Evolutionary conservation across 1,140 invertebrate genomes (phyloP).

Genomic region (Zophobas atratus): DNA sequence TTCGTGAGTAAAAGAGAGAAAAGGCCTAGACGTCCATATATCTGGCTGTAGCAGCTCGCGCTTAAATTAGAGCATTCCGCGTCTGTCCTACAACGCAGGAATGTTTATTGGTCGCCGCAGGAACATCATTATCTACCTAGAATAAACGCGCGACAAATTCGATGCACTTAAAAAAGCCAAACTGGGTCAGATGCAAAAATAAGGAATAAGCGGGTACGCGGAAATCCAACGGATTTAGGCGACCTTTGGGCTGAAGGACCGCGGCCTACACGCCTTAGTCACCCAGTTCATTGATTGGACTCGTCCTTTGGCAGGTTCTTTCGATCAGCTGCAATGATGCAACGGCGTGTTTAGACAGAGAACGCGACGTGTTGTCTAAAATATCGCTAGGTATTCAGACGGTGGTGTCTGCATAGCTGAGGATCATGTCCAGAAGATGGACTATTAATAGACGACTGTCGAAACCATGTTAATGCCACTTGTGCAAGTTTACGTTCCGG

Average conservation of each 20-base stretch:
- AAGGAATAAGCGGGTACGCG: constrained; percentile 15
- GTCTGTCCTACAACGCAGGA: constrained; percentile 44
- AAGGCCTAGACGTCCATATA: constrained; percentile 27
- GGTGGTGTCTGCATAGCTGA: constrained; percentile 32
- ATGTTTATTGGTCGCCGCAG: constrained; percentile 43
- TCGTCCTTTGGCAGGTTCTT: constrained; percentile 52
- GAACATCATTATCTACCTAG: constrained; percentile 26
- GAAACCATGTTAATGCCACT: constrained; percentile 34
- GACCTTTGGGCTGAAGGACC: constrained; percentile 27
- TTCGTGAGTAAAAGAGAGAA: constrained; percentile 4
- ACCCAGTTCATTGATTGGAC: constrained; percentile 54
- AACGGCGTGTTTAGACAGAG: constrained; percentile 41
- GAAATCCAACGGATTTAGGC: constrained; percentile 11
- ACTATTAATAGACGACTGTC: constrained; percentile 28
- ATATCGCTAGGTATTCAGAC: constrained; percentile 26
- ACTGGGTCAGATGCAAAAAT: constrained; percentile 16
- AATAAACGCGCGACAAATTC: constrained; percentile 17
- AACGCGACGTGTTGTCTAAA: constrained; percentile 21
- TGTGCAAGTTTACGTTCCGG: constrained; percentile 19
- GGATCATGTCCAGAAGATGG: constrained; percentile 14
- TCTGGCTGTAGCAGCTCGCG: constrained; percentile 35
- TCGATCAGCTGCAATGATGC: constrained; percentile 45
- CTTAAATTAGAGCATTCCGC: constrained; percentile 45
- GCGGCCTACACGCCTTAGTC: constrained; percentile 46
- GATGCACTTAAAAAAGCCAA: not conserved